A percentile compares a stretch with the other conserved stretches of the same genome.
These are phyloP conservation scores for Rhinophrynus dorsalis DNA, from an alignment of 2,797 vertebrate species.

Conservation along the genomic window DNA sequence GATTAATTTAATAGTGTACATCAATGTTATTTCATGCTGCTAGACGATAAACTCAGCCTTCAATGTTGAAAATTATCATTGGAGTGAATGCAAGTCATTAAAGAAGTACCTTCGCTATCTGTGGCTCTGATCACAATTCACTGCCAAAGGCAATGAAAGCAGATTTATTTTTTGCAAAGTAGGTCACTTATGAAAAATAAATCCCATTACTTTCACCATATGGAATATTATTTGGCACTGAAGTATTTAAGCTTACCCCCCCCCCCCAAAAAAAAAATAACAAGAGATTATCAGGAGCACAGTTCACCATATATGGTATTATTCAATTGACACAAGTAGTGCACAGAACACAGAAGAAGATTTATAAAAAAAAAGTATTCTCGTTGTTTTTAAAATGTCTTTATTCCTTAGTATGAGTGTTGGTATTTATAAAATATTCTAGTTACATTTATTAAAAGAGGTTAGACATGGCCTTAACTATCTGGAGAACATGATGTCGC, in stretches of 20 bases:
- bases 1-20: constrained; percentile 43
- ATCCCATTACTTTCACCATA: constrained; percentile 57
- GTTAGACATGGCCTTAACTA: no score
- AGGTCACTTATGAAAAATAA: constrained; percentile 63
- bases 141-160: constrained; percentile 59
- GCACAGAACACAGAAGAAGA: no score
- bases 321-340: neutral
- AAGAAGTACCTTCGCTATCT: constrained; percentile 57
- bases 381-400: no score
- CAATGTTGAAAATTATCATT: constrained; percentile 53
- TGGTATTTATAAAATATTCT: no score
- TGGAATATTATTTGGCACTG: constrained; percentile 52
- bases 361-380: no score
- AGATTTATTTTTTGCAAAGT: constrained; percentile 59
- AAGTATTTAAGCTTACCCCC: constrained; percentile 40
- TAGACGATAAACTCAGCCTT: constrained; percentile 49
- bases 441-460: no score
- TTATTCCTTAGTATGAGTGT: no score
- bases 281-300: constrained; percentile 6
- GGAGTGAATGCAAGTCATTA: constrained; percentile 54
- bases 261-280: constrained; percentile 33
- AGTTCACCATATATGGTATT: neutral
- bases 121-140: constrained; percentile 60
- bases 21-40: constrained; percentile 41
- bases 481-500: no score